Percentiles rank a stretch among this genome's conserved stretches.
phyloP scores from a whole-genome alignment of 2,888 invertebrate genomes.

The Drosophila lacicola region DNA sequence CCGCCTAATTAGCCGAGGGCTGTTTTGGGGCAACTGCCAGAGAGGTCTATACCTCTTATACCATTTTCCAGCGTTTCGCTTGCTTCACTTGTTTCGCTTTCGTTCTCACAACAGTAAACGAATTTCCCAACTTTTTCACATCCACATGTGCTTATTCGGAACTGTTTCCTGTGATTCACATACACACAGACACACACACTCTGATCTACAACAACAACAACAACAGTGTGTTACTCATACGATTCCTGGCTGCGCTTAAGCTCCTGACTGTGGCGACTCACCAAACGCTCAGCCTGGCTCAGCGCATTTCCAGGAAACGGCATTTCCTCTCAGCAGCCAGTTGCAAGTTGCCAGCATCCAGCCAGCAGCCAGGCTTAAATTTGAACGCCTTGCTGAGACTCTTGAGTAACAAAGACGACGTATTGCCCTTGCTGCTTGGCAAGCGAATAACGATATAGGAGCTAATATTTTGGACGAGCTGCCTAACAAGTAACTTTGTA shows the following conservation, averaged over 20 bases:
- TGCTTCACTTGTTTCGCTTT: conserved; percentile 46
- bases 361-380: conserved; percentile 6
- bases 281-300: conserved; percentile 22
- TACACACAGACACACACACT: background rate
- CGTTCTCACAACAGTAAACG: conserved; percentile 50
- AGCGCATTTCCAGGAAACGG: conserved; percentile 71
- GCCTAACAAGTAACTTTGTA: too few relatives aligned
- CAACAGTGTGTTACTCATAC: conserved; percentile 8
- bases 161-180: conserved; percentile 53
- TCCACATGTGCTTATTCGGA: conserved; percentile 38
- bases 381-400: conserved; percentile 7
- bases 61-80: conserved; percentile 33
- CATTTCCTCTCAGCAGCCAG: conserved; percentile 57
- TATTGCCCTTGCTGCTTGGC: background rate
- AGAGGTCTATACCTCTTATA: conserved; percentile 11
- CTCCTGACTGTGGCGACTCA: conserved; percentile 34
- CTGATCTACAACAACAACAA: background rate
- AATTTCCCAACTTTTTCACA: conserved; percentile 53
- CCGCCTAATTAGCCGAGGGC: conserved; percentile 68
- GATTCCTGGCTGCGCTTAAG: conserved; percentile 11
- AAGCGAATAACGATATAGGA: too few relatives aligned
- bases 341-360: conserved; percentile 18
- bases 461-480: too few relatives aligned
- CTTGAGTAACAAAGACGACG: background rate
- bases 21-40: conserved; percentile 11